Evolutionary conservation across 2,797 vertebrate genomes (phyloP), one percentile per base, ranked within the genome.

Genomic region (Anomalospiza imberbis): DNA sequence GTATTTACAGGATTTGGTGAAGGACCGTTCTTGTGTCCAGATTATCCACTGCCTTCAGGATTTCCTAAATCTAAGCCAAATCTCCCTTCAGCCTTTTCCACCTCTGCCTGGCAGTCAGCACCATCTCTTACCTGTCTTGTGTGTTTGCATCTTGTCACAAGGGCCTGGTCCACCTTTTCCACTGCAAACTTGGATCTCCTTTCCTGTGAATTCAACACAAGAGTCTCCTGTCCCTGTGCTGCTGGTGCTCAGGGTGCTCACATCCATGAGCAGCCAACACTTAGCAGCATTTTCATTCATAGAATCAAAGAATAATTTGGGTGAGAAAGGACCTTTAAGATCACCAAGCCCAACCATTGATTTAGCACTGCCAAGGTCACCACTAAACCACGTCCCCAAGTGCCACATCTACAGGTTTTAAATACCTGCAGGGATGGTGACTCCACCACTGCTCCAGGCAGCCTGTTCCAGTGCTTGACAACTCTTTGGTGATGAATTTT

Each of bases 1-100:
- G 74, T 60, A 9, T 62, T 62, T 58, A n/a, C 22, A 68, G 85
- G 81, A 87, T 87, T 87, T 93, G 67, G 67, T 8, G 60, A 85
- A 72, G 0, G 1, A 54, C 31, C 0, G 0, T 26, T 82, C 48
- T 18, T 18, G 25, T 5, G 7, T 70, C 83, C 79, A 82, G 88
- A 44, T 93, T 85, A 75, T 65, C 83, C 3, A 0, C 50, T 40
- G 34, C 57, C 57, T 67, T 84, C 45, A 50, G 42, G 65, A 70
- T 85, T 81, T 94, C 42, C 79, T 58, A 48, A 70, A 47, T 73
- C 42, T 54, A 72, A 77, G 20, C 25, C 72, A 80, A 82, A 71
- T 67, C 15, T 21, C 57, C 28, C 17, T n/a, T 71, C 34, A 72
- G 63, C 32, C 24, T 61, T 74, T 85, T 58, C 68, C 32, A 51